Evolutionary conservation across 2,797 vertebrate genomes (phyloP), one percentile per base, ranked within the genome.

Genomic region (Naso thynnoides): DNA sequence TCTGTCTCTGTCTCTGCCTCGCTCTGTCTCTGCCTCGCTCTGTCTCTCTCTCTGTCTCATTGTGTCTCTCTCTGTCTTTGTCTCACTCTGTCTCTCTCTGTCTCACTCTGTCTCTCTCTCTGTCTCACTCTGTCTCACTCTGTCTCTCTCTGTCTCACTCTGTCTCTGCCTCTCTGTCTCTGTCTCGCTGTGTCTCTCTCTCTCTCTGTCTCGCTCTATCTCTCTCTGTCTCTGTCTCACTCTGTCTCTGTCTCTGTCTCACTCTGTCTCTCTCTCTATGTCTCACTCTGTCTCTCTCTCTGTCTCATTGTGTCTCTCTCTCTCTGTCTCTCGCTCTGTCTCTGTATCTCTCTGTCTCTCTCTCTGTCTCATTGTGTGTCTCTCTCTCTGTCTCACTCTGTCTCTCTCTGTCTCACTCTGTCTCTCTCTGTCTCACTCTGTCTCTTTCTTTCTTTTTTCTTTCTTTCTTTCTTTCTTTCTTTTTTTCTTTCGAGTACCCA

Each of bases 181-280:
- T 31, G 4, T 31, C 8, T 31, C 31, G n/a, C n/a, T n/a, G n/a
- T n/a, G n/a, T n/a, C n/a, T n/a, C n/a, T n/a, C n/a, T 61, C 45
- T 29, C 55, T 66, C 23, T 78, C 33, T 11, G 3, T 76, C 56
- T 49, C 23, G 92, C 92, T 91, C 91, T 89, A 92, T 87, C 90
- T 89, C 81, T 82, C 73, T 21, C 52, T 57, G 55, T 59, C 70
- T 76, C 48, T 57, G 4, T 75, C 55, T 47, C 23, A 26, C 75
- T 78, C 33, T 4, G 55, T 76, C 74, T 49, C 13, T 38, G 64
- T 26, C 76, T 8, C 8, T 31, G 4, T 31, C 8, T 31, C 31
- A n/a, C 39, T 16, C 24, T 39, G n/a, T 13, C 54, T 57, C 42
- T 56, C 44, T 33, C 55, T 65, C 21, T 77, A 38, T 10, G 4